Evolutionary conservation across 2,888 invertebrate species (phyloP).

Genomic region (Athalia circularis): DNA sequence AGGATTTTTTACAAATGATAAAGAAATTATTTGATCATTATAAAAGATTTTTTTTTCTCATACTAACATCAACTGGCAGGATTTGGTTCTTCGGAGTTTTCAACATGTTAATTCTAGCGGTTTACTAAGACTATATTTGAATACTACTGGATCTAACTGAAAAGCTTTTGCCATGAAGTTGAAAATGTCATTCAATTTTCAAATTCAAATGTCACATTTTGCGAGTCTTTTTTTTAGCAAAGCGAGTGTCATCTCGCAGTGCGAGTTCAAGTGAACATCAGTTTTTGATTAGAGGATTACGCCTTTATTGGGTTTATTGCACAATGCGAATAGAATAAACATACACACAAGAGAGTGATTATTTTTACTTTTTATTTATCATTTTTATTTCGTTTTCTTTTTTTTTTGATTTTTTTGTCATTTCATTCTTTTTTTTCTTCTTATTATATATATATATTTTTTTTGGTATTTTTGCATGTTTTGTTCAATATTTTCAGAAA

Average conservation of each 20-base stretch:
- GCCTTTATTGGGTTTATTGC: conserved; percentile 22
- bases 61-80: no score
- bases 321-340: conserved; percentile 11
- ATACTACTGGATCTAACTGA: no score
- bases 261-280: background rate
- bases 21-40: no score
- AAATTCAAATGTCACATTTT: no score
- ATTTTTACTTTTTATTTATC: conserved; percentile 30
- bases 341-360: conserved; percentile 2
- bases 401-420: conserved; percentile 13
- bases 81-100: no score
- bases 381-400: background rate
- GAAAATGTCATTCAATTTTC: no score
- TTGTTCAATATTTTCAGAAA: conserved; percentile 75
- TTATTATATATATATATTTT: conserved; percentile 69
- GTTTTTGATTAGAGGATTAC: background rate
- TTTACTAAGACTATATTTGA: no score
- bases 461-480: conserved; percentile 73
- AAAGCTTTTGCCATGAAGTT: no score
- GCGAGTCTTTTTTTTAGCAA: no score
- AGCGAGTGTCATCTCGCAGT: background rate
- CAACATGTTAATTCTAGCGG: no score
- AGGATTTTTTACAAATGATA: no score
- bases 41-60: no score
- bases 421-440: conserved; percentile 16